These are phyloP conservation scores for Dusona sp. DNA, from an alignment of 2,888 invertebrate genomes.

Conservation along the genomic window DNA sequence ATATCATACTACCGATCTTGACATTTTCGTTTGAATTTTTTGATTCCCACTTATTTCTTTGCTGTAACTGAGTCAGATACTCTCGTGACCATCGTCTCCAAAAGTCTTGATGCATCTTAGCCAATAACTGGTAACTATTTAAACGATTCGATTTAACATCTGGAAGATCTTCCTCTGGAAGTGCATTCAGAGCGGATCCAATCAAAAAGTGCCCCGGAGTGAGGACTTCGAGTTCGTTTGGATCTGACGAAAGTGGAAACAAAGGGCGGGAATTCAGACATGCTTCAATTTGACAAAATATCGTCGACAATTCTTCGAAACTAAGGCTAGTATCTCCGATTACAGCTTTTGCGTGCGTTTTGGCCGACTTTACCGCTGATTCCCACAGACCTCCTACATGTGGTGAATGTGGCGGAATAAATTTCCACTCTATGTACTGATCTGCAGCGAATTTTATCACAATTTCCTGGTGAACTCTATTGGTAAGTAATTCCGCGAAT, in stretches of 20 bases:
- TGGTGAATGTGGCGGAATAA: slow-evolving; percentile 73
- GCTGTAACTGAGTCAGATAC: slow-evolving; percentile 46
- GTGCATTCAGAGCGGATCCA: slow-evolving; percentile 63
- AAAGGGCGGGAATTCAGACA: slow-evolving; percentile 68
- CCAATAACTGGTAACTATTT: slow-evolving; percentile 64
- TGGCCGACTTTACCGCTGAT: slow-evolving; percentile 75
- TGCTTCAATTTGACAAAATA: slow-evolving; percentile 67
- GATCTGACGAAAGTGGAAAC: slow-evolving; percentile 66
- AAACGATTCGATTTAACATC: slow-evolving; percentile 61
- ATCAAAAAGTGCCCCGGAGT: slow-evolving; percentile 75
- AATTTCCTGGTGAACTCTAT: slow-evolving; percentile 25
- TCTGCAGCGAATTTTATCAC: slow-evolving; percentile 39
- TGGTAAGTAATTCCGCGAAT: slow-evolving; percentile 28
- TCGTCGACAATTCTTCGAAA: slow-evolving; percentile 73
- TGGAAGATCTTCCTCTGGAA: slow-evolving; percentile 65
- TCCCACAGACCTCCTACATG: slow-evolving; percentile 78
- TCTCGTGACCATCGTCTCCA: slow-evolving; percentile 68
- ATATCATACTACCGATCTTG: slow-evolving; percentile 19
- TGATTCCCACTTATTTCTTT: slow-evolving; percentile 36
- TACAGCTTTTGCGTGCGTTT: slow-evolving; percentile 72
- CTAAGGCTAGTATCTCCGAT: slow-evolving; percentile 70
- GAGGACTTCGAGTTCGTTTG: slow-evolving; percentile 64
- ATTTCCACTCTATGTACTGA: slow-evolving; percentile 69
- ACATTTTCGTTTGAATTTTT: slow-evolving; percentile 26
- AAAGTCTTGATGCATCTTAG: slow-evolving; percentile 63